Evolutionary conservation across 2,113 vertebrate species (phyloP).

Genomic region (Melanocharis versteri): DNA sequence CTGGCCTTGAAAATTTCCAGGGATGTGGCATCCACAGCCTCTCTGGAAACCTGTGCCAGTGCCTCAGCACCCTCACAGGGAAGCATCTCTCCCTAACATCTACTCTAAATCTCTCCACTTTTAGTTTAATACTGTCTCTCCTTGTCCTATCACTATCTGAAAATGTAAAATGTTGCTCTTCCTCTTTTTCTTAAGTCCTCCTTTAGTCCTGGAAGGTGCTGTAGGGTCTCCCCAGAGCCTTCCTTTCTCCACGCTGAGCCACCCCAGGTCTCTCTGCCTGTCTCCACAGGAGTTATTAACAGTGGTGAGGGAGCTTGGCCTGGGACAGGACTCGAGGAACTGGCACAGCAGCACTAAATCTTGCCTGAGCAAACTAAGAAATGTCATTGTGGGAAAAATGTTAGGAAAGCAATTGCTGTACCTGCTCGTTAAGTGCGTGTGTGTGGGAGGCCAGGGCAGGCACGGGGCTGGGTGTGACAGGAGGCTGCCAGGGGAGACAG

Average conservation of each 20-base stretch:
- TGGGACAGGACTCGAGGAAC: background rate
- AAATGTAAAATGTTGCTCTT: background rate
- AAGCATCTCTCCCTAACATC: background rate
- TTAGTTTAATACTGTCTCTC: background rate
- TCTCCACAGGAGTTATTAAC: background rate
- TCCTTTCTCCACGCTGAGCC: background rate
- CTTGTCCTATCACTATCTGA: background rate
- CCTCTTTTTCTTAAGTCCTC: background rate
- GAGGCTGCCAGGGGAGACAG: background rate
- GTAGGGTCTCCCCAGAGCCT: background rate
- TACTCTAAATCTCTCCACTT: background rate
- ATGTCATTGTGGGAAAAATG: constrained; percentile 44
- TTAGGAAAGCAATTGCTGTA: constrained; percentile 34
- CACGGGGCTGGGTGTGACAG: background rate
- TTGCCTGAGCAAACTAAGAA: constrained; percentile 43
- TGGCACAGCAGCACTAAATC: background rate
- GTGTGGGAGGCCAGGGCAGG: background rate
- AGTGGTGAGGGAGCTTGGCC: background rate
- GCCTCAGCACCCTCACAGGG: background rate
- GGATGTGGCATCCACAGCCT: background rate
- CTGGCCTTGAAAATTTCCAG: background rate
- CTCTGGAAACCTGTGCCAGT: background rate
- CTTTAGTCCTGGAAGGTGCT: background rate
- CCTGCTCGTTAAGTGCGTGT: background rate
- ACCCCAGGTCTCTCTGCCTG: background rate